phyloP scores from a whole-genome alignment of 2,888 invertebrate genomes.

The Cheilosia vernalis region DNA sequence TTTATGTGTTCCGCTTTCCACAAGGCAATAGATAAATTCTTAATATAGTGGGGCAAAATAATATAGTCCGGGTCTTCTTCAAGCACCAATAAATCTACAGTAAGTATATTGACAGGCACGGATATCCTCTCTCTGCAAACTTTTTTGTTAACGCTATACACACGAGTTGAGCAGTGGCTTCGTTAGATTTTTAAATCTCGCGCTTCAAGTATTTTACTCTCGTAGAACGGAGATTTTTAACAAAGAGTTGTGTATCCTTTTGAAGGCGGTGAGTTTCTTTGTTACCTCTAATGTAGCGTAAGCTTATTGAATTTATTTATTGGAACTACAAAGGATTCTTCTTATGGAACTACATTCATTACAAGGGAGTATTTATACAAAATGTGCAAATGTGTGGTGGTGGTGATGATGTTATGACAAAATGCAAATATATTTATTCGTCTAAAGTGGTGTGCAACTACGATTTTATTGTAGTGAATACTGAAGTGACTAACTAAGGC shows the following conservation, averaged over 20 bases:
- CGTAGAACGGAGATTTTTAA: slow-evolving; percentile 9
- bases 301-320: not conserved
- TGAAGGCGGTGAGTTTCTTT: slow-evolving; percentile 30
- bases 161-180: slow-evolving; percentile 19
- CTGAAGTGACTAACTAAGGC: too few species aligned
- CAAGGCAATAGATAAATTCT: slow-evolving; percentile 16
- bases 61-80: not conserved
- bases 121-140: slow-evolving; percentile 6
- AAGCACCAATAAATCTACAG: slow-evolving; percentile 27
- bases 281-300: not conserved
- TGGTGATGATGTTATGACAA: too few species aligned
- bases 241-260: slow-evolving; percentile 35
- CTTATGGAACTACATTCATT: not conserved
- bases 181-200: slow-evolving; percentile 51
- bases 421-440: too few species aligned
- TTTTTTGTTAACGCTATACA: slow-evolving; percentile 6
- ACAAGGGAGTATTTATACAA: too few species aligned
- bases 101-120: slow-evolving; percentile 24
- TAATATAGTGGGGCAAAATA: slow-evolving; percentile 9
- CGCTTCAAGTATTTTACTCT: slow-evolving; percentile 15
- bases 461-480: too few species aligned
- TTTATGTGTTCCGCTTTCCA: slow-evolving; percentile 12
- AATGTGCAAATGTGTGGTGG: too few species aligned
- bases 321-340: not conserved
- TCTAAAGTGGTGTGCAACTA: too few species aligned